phyloP scores from a whole-genome alignment of 2,888 invertebrate genomes.

The Campopleginae sp. region DNA sequence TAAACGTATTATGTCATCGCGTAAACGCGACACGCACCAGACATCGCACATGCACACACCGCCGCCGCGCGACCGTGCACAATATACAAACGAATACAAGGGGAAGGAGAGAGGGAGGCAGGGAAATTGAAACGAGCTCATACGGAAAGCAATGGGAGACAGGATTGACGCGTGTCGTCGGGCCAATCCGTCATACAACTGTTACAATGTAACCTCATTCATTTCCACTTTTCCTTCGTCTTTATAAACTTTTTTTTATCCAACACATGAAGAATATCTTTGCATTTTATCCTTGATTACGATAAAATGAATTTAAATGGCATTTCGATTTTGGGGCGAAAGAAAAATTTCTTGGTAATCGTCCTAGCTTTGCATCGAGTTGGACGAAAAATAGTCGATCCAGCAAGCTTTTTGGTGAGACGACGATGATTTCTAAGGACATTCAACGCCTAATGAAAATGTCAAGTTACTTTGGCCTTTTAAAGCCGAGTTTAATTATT shows the following conservation, averaged over 20 bases:
- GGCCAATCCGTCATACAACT: slow-evolving; percentile 51
- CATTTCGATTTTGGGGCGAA: too few relatives aligned
- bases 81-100: not conserved
- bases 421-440: not conserved
- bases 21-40: slow-evolving; percentile 64
- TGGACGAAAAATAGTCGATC: not conserved
- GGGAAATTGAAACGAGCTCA: slow-evolving; percentile 45
- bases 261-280: not conserved
- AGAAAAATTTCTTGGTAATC: too few relatives aligned
- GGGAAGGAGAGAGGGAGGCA: not conserved
- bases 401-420: not conserved
- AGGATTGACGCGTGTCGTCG: slow-evolving; percentile 61
- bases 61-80: not conserved
- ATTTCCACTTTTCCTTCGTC: slow-evolving; percentile 4
- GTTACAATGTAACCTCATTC: slow-evolving; percentile 35
- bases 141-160: slow-evolving; percentile 45
- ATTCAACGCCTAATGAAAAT: not conserved
- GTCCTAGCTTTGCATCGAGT: too few relatives aligned
- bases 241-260: slow-evolving; percentile 4
- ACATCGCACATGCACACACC: slow-evolving; percentile 27
- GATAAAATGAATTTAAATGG: too few relatives aligned
- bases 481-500: not conserved
- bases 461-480: not conserved
- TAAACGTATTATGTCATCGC: slow-evolving; percentile 71
- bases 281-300: not conserved